A percentile compares a stretch with the other conserved stretches of the same genome.
Conservation (phyloP, 2,888 invertebrate genomes). For the Eupithecia inturbata region DNA sequence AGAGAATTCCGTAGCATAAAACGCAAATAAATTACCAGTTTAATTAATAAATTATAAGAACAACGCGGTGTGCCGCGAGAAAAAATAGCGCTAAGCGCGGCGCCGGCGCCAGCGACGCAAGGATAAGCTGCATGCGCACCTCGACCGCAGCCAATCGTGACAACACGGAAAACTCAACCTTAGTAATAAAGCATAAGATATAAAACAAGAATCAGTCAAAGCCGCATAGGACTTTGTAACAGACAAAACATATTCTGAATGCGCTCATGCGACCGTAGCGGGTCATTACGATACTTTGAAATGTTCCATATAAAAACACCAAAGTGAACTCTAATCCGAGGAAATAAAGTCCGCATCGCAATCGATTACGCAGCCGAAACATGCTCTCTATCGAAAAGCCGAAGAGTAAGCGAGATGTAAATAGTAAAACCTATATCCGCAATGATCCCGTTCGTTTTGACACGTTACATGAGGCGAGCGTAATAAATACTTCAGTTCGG, state of each 20-base stretch:
- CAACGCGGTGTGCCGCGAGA: slow-evolving; percentile 70
- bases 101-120: slow-evolving; percentile 77
- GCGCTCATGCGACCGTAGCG: slow-evolving; percentile 83
- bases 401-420: slow-evolving; percentile 59
- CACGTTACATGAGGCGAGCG: slow-evolving; percentile 69
- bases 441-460: slow-evolving; percentile 75
- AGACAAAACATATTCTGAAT: slow-evolving; percentile 64
- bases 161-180: slow-evolving; percentile 52
- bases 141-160: slow-evolving; percentile 53
- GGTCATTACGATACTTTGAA: slow-evolving; percentile 79
- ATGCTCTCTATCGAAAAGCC: slow-evolving; percentile 53
- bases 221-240: slow-evolving; percentile 60
- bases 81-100: slow-evolving; percentile 79
- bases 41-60: slow-evolving; percentile 81
- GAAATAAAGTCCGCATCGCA: slow-evolving; percentile 64
- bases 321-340: slow-evolving; percentile 67
- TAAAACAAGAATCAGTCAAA: slow-evolving; percentile 30
- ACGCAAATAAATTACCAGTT: slow-evolving; percentile 73
- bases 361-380: slow-evolving; percentile 51
- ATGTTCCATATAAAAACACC: slow-evolving; percentile 65
- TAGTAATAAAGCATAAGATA: slow-evolving; percentile 50
- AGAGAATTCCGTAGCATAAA: slow-evolving; percentile 69
- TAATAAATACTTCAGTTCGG: slow-evolving; percentile 75
- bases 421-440: slow-evolving; percentile 71
- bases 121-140: slow-evolving; percentile 72